phyloP scores from a whole-genome alignment of 2,797 vertebrate genomes.

The Basileuterus tristriatus region DNA sequence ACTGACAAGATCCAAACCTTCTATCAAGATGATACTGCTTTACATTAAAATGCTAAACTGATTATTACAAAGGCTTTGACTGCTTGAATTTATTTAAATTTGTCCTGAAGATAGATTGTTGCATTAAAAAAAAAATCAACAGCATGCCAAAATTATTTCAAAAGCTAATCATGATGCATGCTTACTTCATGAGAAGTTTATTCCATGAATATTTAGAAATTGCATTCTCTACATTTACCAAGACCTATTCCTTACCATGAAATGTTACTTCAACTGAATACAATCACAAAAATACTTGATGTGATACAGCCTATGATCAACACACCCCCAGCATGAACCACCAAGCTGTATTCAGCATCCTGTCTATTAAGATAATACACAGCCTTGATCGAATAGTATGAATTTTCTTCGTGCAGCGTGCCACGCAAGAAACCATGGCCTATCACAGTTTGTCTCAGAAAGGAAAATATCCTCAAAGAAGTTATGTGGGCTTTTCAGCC shows the following conservation, averaged over 20 bases:
- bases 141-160: neutral
- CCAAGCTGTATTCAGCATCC: neutral
- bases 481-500: neutral
- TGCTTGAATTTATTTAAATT: neutral
- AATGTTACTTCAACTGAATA: neutral
- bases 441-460: neutral
- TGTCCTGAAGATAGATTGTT: neutral
- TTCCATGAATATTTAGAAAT: neutral
- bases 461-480: neutral
- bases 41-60: neutral
- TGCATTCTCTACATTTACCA: neutral
- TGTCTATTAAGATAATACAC: neutral
- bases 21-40: neutral
- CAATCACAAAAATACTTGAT: neutral
- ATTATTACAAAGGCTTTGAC: neutral
- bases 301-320: neutral
- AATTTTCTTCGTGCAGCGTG: neutral
- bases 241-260: neutral
- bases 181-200: neutral
- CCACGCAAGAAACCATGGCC: neutral
- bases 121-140: neutral
- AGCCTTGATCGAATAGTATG: neutral
- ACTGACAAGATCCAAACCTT: neutral
- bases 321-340: neutral
- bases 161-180: neutral